Evolutionary conservation across 2,888 invertebrate species (phyloP), one percentile per base, ranked within the genome.

Genomic region (Dynastes maya): DNA sequence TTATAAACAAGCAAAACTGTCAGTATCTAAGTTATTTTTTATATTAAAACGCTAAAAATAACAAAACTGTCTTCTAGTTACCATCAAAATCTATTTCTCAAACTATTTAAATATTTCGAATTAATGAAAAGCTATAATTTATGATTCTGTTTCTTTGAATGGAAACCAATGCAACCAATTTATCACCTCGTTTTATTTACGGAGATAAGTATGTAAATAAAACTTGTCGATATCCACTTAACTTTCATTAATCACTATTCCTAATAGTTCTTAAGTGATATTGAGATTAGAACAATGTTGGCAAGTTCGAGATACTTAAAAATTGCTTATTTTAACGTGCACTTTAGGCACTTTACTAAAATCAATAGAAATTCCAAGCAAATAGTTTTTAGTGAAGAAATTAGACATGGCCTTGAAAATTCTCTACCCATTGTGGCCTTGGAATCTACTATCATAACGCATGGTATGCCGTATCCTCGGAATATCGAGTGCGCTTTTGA

Each of bases 381-480:
- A 61, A 45, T 74, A 16, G n/a, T 40, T 49, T 61, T 74, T 13
- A 45, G 61, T 76, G 91, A 92, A 49, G 93, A 94, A 86, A 94
- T 98, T 72, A 86, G 86, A 76, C 86, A 89, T 75, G 96, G 96
- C 6, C 88, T 96, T 82, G 88, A 89, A 75, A 88, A 90, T 67
- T 89, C 90, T 40, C 89, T 91, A 82, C 95, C 98, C 8, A 91
- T 99, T 79, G 97, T 99, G 22, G 98, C 98, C 1, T 90, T 99
- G 82, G 99, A 99, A 90, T 98, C 98, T 6, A 97, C 99, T 0
- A 98, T 99, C 81, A 96, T 99, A 80, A 98, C 98, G 0, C 99
- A 99, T 89, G 99, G 99, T 61, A 97, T 99, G 96, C 98, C 98
- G 0, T 95, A 93, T 89, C 99, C 99, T 0, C 90, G 95, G 74